phyloP scores from a whole-genome alignment of 2,888 invertebrate genomes.

The Hoplodrina ambigua region DNA sequence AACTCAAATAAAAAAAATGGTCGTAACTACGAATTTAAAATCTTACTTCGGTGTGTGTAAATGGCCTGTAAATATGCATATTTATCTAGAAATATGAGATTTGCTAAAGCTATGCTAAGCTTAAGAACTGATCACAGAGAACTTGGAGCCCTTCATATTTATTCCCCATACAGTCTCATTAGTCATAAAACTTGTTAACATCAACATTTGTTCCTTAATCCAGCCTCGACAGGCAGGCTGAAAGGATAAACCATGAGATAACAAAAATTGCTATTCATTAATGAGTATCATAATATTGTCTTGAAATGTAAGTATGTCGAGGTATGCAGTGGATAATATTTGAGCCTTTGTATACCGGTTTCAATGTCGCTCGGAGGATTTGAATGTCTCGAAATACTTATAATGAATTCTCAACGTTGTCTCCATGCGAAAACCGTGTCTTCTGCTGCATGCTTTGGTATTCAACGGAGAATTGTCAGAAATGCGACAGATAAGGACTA shows the following conservation, averaged over 20 bases:
- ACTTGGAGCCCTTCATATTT: background rate
- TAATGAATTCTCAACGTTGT: slow-evolving; percentile 47
- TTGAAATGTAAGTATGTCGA: slow-evolving; percentile 34
- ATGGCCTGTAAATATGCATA: no score
- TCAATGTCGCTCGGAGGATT: slow-evolving; percentile 48
- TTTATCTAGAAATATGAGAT: no score
- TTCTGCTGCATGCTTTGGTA: slow-evolving; percentile 29
- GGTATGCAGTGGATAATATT: slow-evolving; percentile 47
- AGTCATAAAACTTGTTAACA: background rate
- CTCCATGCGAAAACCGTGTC: slow-evolving; percentile 43
- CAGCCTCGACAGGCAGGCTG: background rate
- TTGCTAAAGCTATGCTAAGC: no score
- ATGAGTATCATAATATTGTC: slow-evolving; percentile 29
- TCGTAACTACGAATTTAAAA: no score
- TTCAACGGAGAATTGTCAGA: slow-evolving; percentile 21
- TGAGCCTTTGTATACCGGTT: slow-evolving; percentile 56
- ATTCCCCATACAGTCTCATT: background rate
- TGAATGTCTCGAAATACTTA: slow-evolving; percentile 56
- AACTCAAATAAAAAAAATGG: slow-evolving; percentile 2
- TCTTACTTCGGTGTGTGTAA: no score
- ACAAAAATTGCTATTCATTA: slow-evolving; percentile 27
- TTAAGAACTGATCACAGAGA: background rate
- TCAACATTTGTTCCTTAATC: background rate
- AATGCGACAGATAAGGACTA: slow-evolving; percentile 4
- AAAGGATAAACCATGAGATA: background rate